Percentiles rank a stretch among this genome's conserved stretches.
These are phyloP conservation scores for Saturnia japonica DNA, from an alignment of 2,888 invertebrate species.

Conservation along the genomic window DNA sequence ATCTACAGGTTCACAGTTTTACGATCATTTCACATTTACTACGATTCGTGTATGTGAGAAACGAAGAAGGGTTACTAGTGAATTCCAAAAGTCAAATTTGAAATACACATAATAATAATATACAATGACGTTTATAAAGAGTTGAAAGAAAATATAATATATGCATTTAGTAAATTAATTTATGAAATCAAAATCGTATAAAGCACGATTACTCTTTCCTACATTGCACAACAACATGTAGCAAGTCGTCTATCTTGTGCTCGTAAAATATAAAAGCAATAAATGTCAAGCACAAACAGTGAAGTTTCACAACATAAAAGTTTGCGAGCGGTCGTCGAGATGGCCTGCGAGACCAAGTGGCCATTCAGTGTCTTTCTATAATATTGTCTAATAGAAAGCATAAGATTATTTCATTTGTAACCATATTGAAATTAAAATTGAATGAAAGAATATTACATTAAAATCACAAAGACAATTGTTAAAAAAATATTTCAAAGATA, in stretches of 20 bases:
- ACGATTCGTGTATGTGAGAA: too few relatives aligned
- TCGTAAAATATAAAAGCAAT: constrained; percentile 75
- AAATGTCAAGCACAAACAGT: constrained; percentile 73
- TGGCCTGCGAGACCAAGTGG: constrained; percentile 54
- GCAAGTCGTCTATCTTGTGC: constrained; percentile 53
- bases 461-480: neutral
- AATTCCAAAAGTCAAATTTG: too few relatives aligned
- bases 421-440: neutral
- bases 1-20: too few relatives aligned
- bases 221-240: constrained; percentile 53
- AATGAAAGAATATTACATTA: neutral
- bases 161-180: neutral
- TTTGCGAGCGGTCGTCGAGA: constrained; percentile 57
- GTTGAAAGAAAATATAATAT: too few relatives aligned
- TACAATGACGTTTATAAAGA: too few relatives aligned
- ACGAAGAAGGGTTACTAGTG: too few relatives aligned
- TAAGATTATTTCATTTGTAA: constrained; percentile 17
- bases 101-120: too few relatives aligned
- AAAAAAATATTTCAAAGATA: neutral
- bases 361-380: constrained; percentile 63
- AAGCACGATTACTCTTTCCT: constrained; percentile 24
- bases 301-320: constrained; percentile 74
- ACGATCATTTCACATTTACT: too few relatives aligned
- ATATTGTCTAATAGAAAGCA: constrained; percentile 38
- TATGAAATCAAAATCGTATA: neutral